Conservation (phyloP, 2,888 invertebrate genomes). For the Resseliella maxima region DNA sequence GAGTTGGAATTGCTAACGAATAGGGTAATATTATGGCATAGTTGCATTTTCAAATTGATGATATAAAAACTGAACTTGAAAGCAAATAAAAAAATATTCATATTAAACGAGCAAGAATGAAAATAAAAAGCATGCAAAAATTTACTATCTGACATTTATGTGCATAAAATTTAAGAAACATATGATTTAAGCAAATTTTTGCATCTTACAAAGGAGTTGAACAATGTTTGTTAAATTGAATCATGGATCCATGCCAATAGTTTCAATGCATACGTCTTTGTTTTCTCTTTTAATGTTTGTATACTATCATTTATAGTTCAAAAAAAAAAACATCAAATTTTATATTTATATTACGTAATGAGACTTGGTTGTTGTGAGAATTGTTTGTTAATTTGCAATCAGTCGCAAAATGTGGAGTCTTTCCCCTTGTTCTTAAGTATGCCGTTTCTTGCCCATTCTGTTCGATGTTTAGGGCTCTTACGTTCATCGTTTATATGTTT, state of each 20-base stretch:
- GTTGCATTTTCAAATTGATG: neutral
- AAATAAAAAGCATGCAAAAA: neutral
- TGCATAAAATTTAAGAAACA: conserved; percentile 44
- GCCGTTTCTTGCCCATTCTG: neutral
- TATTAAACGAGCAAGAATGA: neutral
- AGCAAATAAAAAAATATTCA: neutral
- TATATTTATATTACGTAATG: neutral
- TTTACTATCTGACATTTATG: conserved; percentile 32
- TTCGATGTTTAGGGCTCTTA: conserved; percentile 21
- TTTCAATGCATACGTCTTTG: neutral
- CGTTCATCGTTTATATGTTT: conserved; percentile 1
- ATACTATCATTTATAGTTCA: neutral
- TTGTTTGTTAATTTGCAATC: neutral
- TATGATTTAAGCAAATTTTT: conserved; percentile 46
- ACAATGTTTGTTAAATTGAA: neutral
- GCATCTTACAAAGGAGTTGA: neutral
- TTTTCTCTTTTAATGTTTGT: too few relatives aligned
- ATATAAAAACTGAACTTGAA: conserved; percentile 8
- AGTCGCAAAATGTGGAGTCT: neutral
- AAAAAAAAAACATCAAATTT: neutral
- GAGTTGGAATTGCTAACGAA: neutral
- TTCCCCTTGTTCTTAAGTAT: conserved; percentile 26
- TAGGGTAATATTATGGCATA: neutral
- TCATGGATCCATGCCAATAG: neutral
- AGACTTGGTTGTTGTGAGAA: neutral